Base-by-base conservation (phyloP, 37 sponge, comb jelly and placozoan species). In the Cliona cf. orientalis region DNA sequence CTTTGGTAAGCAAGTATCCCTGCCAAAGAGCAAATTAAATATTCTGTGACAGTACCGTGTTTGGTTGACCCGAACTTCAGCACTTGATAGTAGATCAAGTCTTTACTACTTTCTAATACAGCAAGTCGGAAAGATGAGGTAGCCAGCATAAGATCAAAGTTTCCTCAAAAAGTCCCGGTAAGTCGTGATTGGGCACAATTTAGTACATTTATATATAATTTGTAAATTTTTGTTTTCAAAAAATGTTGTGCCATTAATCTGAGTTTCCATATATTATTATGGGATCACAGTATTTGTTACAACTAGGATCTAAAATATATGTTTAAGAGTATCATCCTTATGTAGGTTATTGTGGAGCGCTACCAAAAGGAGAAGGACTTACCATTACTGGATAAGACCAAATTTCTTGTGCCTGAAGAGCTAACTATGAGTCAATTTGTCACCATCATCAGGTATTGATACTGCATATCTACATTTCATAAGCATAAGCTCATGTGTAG, bases 91-190 rank as follows among this genome's bases (percentile, higher is more conserved):
- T 62, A 23, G 32, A 34, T 38, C 23, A 63, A n/a, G n/a, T n/a
- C 35, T 46, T 36, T 31, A 32, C 31, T 42, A 22, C 0, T 43
- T 28, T 62, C 2, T 25, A 6, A 57, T 89, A 17, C 84, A 99
- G 99, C 91, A 23, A 96, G 95, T 87, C 68, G 99, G 42, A 90
- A 90, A 74, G 90, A 91, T 55, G 99, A 99, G 66, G 99, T 96
- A 23, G 87, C 86, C 22, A 97, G 92, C 80, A 99, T 99, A 53
- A 91, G 99, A 65, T 49, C 90, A 44, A 99, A 99, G 75, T 96
- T 95, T 71, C 99, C 99, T 6, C 91, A 90, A 63, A 99, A 99
- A 94, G 92, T 96, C 2, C 99, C 99, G 17, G 99, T 96, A 84
- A 93, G 91, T 91, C 46, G 5, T 14, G 4, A 14, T n/a, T n/a